Percentiles rank a stretch among this genome's conserved stretches.
Conservation (phyloP, 2,797 vertebrate species). For the Mus spretus region DNA sequence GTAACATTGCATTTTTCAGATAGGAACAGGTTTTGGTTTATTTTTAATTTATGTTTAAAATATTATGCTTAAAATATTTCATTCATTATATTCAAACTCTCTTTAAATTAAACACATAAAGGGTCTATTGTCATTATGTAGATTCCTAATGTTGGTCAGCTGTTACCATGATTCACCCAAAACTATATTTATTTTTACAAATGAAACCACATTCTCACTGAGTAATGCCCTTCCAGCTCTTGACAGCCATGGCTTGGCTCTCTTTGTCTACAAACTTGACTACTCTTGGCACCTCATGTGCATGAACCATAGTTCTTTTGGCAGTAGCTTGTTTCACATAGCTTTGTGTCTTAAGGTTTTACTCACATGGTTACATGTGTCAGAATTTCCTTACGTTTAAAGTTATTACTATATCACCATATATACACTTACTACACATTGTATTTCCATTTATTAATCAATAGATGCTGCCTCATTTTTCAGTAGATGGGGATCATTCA, state of each 20-base stretch:
- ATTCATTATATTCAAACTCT: neutral
- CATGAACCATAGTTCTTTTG: neutral
- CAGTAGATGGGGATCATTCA: neutral
- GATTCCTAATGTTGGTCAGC: neutral
- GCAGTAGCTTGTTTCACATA: neutral
- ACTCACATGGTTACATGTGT: neutral
- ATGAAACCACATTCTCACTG: neutral
- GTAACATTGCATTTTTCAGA: slow-evolving; percentile 10
- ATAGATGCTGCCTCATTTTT: neutral
- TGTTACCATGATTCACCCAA: neutral
- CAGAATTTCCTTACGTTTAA: slow-evolving; percentile 24
- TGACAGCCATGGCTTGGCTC: neutral
- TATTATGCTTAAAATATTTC: neutral
- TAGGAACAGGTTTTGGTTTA: neutral
- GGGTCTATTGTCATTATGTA: neutral
- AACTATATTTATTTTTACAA: neutral
- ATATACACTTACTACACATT: neutral
- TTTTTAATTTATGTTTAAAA: neutral
- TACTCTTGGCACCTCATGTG: neutral
- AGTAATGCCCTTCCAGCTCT: neutral
- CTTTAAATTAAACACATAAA: neutral
- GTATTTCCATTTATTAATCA: neutral
- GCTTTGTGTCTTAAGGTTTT: neutral
- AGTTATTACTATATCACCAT: neutral
- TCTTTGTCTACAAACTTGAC: neutral